Evolutionary conservation across 2,113 vertebrate species (phyloP), one percentile per base, ranked within the genome.

Genomic region (Hirundichthys speculiger): DNA sequence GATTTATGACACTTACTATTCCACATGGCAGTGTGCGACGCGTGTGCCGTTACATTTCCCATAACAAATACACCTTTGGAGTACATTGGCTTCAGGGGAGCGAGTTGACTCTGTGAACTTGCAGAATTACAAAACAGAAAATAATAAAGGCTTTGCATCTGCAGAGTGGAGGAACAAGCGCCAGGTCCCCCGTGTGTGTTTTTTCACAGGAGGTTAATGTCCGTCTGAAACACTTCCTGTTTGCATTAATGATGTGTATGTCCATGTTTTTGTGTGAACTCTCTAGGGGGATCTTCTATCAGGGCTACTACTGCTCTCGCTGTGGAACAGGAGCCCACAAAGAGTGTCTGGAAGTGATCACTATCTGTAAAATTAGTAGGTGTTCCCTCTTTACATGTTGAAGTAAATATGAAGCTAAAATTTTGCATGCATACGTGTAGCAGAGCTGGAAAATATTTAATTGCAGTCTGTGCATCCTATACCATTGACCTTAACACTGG

Each of bases 281-380:
- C 45, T 54, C 0, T 79, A 99, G 98, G 87, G 98, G 98, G 50
- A 96, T 96, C 55, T 99, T 99, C 90, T 99, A 98, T 85, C 98
- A 99, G 89, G 98, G 98, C 24, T 99, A 99, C 75, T 94, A 93
- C 86, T 99, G 98, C 71, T 92, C 94, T 55, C 94, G 90, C 75
- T 99, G 98, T 64, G 97, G 96, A 18, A 93, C 95, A 0, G 97
- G 96, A 20, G 98, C 95, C 1, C 98, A 99, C 77, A 99, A 99
- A 84, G 97, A 99, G 86, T 99, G 98, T 75, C 89, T 99, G 88
- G 98, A 99, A 80, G 89, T 94, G 59, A 96, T 96, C 74, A 95
- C 96, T 42, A 96, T 96, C 86, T 99, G 98, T 90, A 98, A 94
- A 91, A 96, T 95, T 3, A 94, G 98, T 99, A 92, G 92, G 96